Evolutionary conservation across 1,140 invertebrate species (phyloP).

Genomic region (Lysiphlebus fabarum): DNA sequence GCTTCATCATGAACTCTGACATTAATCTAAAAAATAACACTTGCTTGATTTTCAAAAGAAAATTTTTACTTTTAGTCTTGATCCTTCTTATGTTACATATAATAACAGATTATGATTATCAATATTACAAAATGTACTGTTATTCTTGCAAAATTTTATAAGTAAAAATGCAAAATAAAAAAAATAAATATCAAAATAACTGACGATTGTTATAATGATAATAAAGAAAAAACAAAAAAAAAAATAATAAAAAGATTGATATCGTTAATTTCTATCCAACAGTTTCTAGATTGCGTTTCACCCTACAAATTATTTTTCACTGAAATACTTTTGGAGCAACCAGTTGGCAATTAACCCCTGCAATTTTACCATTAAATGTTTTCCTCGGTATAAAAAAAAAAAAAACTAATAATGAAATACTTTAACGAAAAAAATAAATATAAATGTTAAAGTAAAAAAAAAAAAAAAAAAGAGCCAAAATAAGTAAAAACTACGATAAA

Average conservation of each 20-base stretch:
- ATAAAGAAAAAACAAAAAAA: neutral
- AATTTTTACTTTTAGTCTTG: too few relatives aligned
- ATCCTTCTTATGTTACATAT: too few relatives aligned
- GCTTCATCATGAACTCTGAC: too few relatives aligned
- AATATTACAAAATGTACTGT: too few relatives aligned
- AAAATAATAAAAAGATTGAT: slow-evolving; percentile 8
- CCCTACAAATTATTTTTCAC: slow-evolving; percentile 26
- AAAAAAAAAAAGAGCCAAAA: neutral
- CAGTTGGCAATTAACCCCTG: slow-evolving; percentile 31
- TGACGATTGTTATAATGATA: too few relatives aligned
- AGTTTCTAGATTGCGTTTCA: slow-evolving; percentile 5
- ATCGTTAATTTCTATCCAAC: neutral
- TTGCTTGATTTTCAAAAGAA: too few relatives aligned
- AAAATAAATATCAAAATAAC: too few relatives aligned
- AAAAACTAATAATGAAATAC: slow-evolving; percentile 11
- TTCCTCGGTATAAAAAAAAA: slow-evolving; percentile 20
- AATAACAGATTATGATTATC: too few relatives aligned
- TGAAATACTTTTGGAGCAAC: slow-evolving; percentile 22
- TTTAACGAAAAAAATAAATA: slow-evolving; percentile 2
- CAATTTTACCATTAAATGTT: slow-evolving; percentile 32
- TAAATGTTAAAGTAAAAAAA: slow-evolving; percentile 5
- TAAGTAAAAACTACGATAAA: neutral
- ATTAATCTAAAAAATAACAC: too few relatives aligned
- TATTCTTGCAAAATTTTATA: too few relatives aligned
- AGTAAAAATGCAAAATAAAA: too few relatives aligned